Percentiles rank a stretch among this genome's conserved stretches.
Conservation (phyloP, 2,797 vertebrate species). For the Chelmon rostratus region DNA sequence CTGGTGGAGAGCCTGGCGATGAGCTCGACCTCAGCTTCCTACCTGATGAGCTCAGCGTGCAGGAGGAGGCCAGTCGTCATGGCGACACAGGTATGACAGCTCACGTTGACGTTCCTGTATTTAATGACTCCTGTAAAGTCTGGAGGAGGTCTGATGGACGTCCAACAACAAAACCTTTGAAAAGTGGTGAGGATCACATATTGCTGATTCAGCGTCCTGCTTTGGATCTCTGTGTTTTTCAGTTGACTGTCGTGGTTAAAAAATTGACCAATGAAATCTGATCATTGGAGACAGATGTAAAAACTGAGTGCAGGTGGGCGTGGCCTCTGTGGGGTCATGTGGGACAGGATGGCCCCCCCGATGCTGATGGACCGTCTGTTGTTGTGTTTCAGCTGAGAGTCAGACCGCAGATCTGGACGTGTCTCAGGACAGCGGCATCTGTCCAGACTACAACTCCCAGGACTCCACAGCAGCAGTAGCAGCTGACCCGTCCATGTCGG, state of each 20-base stretch:
- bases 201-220: too few relatives aligned
- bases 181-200: too few relatives aligned
- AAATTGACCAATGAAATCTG: too few relatives aligned
- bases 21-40: slow-evolving; percentile 95
- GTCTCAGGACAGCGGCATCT: slow-evolving; percentile 69
- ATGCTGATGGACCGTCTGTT: too few relatives aligned
- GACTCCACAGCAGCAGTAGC: slow-evolving; percentile 20
- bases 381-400: neutral
- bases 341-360: neutral
- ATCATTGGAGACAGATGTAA: too few relatives aligned
- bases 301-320: too few relatives aligned
- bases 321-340: neutral
- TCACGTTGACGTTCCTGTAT: too few relatives aligned
- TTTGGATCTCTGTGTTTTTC: too few relatives aligned
- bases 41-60: slow-evolving; percentile 89
- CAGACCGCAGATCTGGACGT: slow-evolving; percentile 11
- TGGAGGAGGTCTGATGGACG: too few relatives aligned
- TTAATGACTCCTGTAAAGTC: too few relatives aligned
- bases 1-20: slow-evolving; percentile 60
- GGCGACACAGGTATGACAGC: slow-evolving; percentile 40
- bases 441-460: slow-evolving; percentile 58
- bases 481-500: slow-evolving; percentile 29
- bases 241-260: too few relatives aligned
- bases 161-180: too few relatives aligned
- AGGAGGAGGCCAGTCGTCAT: slow-evolving; percentile 66